A percentile compares a stretch with the other conserved stretches of the same genome.
phyloP scores from a whole-genome alignment of 2,113 vertebrate species.

The Pluvianellus socialis region DNA sequence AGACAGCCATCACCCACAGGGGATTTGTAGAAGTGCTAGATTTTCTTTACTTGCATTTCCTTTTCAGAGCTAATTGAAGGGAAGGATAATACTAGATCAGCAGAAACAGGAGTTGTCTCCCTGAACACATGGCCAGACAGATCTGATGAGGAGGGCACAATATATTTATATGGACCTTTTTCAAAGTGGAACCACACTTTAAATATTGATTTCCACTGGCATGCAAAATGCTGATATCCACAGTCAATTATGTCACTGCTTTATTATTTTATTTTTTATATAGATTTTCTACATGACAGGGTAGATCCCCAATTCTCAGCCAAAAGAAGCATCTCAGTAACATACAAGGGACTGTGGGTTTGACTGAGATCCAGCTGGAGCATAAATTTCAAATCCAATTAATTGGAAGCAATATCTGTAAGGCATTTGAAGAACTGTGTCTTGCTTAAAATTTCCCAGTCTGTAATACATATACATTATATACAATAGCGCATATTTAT shows the following conservation, averaged over 20 bases:
- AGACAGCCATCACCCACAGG: not conserved
- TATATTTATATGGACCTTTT: conserved; percentile 16
- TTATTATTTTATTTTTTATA: conserved; percentile 65
- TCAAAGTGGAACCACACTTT: conserved; percentile 28
- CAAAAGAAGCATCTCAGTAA: conserved; percentile 64
- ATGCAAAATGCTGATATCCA: conserved; percentile 44
- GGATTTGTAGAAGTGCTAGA: not conserved
- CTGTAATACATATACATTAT: not conserved
- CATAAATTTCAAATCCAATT: conserved; percentile 48
- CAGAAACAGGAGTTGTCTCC: conserved; percentile 12
- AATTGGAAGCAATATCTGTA: conserved; percentile 58
- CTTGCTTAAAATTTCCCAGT: conserved; percentile 21
- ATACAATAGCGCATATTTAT: conserved; percentile 17
- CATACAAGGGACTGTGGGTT: conserved; percentile 49
- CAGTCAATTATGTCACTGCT: not conserved
- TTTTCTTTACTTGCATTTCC: not conserved
- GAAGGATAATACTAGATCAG: conserved; percentile 32
- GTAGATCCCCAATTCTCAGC: conserved; percentile 38
- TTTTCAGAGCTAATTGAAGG: not conserved
- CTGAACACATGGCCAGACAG: not conserved
- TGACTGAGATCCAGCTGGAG: conserved; percentile 56
- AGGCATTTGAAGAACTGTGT: conserved; percentile 13
- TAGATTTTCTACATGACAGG: conserved; percentile 41
- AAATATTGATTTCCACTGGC: conserved; percentile 54
- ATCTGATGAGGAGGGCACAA: not conserved